A percentile compares a stretch with the other conserved stretches of the same genome.
These are phyloP conservation scores for Dichetophora obliterata DNA, from an alignment of 2,888 invertebrate species.

Conservation along the genomic window DNA sequence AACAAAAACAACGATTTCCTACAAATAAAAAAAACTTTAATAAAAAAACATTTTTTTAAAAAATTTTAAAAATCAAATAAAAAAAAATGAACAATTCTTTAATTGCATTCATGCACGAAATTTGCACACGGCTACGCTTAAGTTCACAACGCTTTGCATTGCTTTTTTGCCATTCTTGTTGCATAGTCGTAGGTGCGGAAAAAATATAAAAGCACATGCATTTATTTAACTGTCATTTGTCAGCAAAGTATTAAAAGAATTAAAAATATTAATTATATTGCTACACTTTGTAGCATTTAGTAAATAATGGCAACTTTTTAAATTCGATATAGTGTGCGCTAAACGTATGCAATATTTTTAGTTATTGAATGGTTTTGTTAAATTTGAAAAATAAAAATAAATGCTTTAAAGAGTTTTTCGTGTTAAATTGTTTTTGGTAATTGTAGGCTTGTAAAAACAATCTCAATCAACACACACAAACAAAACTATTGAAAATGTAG, in stretches of 20 bases:
- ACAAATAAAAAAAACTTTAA: neutral
- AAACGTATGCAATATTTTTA: too few relatives aligned
- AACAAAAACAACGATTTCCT: neutral
- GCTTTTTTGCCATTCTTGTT: neutral
- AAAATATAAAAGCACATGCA: neutral
- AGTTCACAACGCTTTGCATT: neutral
- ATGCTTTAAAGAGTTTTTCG: too few relatives aligned
- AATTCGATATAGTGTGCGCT: too few relatives aligned
- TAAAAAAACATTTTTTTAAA: too few relatives aligned
- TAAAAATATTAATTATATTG: conserved; percentile 27
- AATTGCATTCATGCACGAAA: neutral
- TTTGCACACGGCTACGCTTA: neutral
- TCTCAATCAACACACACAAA: too few relatives aligned
- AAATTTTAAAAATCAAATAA: neutral
- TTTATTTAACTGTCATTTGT: conserved; percentile 20
- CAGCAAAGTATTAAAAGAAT: conserved; percentile 1
- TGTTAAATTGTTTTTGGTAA: too few relatives aligned
- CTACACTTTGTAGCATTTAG: neutral
- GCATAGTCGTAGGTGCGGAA: neutral
- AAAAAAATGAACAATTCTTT: neutral
- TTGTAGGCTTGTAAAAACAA: too few relatives aligned
- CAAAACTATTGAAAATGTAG: too few relatives aligned
- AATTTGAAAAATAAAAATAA: too few relatives aligned
- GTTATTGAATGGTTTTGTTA: too few relatives aligned
- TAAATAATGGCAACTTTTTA: neutral